phyloP scores from a whole-genome alignment of 1,140 invertebrate species.

The Polyergus mexicanus region DNA sequence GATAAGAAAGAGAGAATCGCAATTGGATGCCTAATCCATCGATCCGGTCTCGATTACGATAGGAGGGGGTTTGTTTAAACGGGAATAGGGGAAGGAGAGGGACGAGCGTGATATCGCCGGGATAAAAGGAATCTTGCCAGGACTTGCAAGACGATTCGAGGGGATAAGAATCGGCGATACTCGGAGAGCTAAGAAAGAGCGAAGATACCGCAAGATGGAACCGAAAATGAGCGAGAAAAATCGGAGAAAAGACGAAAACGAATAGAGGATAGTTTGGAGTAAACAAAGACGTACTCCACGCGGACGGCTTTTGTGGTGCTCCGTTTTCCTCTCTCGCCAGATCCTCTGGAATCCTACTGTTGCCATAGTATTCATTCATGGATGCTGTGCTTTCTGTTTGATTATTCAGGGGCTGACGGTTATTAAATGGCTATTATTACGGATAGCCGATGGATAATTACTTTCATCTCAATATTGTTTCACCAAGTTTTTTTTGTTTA shows the following conservation, averaged over 20 bases:
- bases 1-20: slow-evolving; percentile 57
- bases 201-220: not conserved
- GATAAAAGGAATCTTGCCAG: slow-evolving; percentile 46
- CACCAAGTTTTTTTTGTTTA: not conserved
- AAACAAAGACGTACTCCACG: slow-evolving; percentile 51
- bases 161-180: slow-evolving; percentile 45
- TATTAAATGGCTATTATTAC: slow-evolving; percentile 43
- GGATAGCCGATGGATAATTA: slow-evolving; percentile 3
- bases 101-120: slow-evolving; percentile 12
- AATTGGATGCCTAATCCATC: slow-evolving; percentile 80
- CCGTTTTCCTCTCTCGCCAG: not conserved
- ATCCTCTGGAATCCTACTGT: slow-evolving; percentile 18
- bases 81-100: not conserved
- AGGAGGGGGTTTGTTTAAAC: slow-evolving; percentile 69
- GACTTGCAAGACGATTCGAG: slow-evolving; percentile 32
- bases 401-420: slow-evolving; percentile 32
- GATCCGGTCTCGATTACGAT: slow-evolving; percentile 73
- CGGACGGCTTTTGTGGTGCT: slow-evolving; percentile 30
- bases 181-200: not conserved
- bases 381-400: slow-evolving; percentile 24
- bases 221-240: slow-evolving; percentile 59
- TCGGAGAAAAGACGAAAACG: slow-evolving; percentile 53
- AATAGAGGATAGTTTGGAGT: slow-evolving; percentile 65
- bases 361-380: not conserved
- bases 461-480: slow-evolving; percentile 15